Evolutionary conservation across 2,797 vertebrate species (phyloP), one percentile per base, ranked within the genome.

Genomic region (Chaetodon trifasciatus): DNA sequence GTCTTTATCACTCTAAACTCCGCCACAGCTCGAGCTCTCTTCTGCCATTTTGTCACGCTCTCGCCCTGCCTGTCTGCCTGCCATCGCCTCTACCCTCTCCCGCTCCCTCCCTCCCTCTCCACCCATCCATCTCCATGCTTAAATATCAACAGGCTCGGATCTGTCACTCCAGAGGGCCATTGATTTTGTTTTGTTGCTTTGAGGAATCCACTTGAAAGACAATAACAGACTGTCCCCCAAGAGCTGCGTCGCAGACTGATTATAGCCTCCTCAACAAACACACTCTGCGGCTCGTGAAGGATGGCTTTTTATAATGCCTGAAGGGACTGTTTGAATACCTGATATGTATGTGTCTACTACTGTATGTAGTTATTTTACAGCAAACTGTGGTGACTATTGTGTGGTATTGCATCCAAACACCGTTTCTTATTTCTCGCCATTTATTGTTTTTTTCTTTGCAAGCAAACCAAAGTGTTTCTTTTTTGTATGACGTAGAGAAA

Each of bases 391-490:
- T 91, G 83, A 86, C 68, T 88, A 74, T 88, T 70, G 86, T 91
- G 85, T 84, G 74, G 73, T 86, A 82, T 76, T 91, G 78, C 81
- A 89, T 92, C 79, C 77, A 79, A 80, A 89, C 76, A 70, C 73
- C 23, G 13, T 82, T 58, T 68, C 71, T 68, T 77, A 50, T 55
- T 82, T 53, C 62, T 32, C 28, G 28, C 67, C 62, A 6, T 46
- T 2, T 6, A 16, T 32, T 8, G 21, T 5, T 0, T 74, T 72
- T 39, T 60, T 82, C 24, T 93, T 92, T 92, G 83, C 81, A 93
- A 94, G 92, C 78, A 92, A 95, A 95, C 93, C 93, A 95, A 95
- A 95, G 94, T 93, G 91, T 94, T 91, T 89, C 92, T 91, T 86
- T 91, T 90, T 89, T 88, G 53, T 86, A 89, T 69, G 86, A 91